Conservation (phyloP, 2,797 vertebrate genomes). For the Echeneis naucrates region DNA sequence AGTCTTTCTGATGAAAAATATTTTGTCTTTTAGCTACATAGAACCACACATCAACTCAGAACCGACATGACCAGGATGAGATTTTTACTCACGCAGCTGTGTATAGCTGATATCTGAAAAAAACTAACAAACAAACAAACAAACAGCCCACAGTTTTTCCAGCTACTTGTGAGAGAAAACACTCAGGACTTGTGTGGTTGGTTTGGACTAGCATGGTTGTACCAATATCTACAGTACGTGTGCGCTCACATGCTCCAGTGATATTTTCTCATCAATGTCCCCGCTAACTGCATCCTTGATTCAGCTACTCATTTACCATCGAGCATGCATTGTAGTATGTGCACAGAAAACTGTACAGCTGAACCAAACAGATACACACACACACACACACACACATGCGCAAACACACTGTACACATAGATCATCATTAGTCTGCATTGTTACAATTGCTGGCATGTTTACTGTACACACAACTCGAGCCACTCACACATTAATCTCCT, state of each 20-base stretch:
- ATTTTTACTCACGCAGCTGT: constrained; percentile 9
- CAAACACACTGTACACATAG: constrained; percentile 57
- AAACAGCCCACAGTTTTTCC: neutral
- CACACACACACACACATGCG: constrained; percentile 26
- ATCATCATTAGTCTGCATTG: constrained; percentile 69
- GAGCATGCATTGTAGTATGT: constrained; percentile 22
- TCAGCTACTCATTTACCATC: constrained; percentile 59
- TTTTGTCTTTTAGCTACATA: constrained; percentile 15
- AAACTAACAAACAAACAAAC: too few species aligned
- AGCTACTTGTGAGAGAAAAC: neutral
- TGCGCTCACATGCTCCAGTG: neutral
- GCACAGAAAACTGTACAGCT: constrained; percentile 27
- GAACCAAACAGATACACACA: constrained; percentile 25
- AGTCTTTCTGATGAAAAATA: constrained; percentile 13
- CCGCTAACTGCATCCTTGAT: constrained; percentile 36
- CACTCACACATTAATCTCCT: constrained; percentile 12
- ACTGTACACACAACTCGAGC: constrained; percentile 41
- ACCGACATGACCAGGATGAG: constrained; percentile 2
- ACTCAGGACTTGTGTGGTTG: too few species aligned
- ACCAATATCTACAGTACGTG: neutral
- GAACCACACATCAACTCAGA: neutral
- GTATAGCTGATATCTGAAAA: neutral
- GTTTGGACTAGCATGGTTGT: too few species aligned
- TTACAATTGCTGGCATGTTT: constrained; percentile 58
- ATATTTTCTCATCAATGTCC: constrained; percentile 30